Percentiles rank a stretch among this genome's conserved stretches.
phyloP scores from a whole-genome alignment of 2,888 invertebrate species.

The Ellobium chinense region DNA sequence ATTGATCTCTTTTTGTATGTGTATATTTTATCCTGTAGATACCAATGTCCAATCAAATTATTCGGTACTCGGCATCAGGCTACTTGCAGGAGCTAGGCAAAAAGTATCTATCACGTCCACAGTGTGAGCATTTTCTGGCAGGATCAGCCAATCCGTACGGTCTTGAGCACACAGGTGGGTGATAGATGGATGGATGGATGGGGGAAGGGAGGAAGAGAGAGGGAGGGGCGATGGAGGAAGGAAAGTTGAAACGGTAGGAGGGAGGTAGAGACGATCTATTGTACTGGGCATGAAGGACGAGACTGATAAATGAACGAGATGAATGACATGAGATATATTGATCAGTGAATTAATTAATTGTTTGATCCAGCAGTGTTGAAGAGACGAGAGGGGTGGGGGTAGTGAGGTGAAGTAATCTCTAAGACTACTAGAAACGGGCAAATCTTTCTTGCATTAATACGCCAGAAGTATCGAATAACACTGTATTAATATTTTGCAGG shows the following conservation, averaged over 20 bases:
- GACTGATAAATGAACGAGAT: too few relatives aligned
- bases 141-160: constrained; percentile 59
- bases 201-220: neutral
- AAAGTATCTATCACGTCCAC: constrained; percentile 80
- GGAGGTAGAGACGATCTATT: neutral
- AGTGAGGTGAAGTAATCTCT: too few relatives aligned
- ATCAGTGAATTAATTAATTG: too few relatives aligned
- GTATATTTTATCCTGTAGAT: too few relatives aligned
- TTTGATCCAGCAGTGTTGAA: too few relatives aligned
- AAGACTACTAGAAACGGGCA: too few relatives aligned
- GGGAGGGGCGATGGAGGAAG: neutral
- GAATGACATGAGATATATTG: too few relatives aligned
- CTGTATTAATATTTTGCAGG: constrained; percentile 49
- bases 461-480: too few relatives aligned
- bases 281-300: too few relatives aligned
- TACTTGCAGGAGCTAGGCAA: constrained; percentile 69
- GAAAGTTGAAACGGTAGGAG: neutral
- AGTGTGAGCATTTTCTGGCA: constrained; percentile 58
- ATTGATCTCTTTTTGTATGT: too few relatives aligned
- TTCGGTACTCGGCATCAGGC: constrained; percentile 82
- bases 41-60: constrained; percentile 90
- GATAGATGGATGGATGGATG: neutral
- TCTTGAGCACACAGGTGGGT: constrained; percentile 60
- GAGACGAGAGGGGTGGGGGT: too few relatives aligned
- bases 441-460: too few relatives aligned